A percentile compares a stretch with the other conserved stretches of the same genome.
Evolutionary conservation across 2,888 invertebrate species (phyloP).

Genomic region (Halictus ligatus): DNA sequence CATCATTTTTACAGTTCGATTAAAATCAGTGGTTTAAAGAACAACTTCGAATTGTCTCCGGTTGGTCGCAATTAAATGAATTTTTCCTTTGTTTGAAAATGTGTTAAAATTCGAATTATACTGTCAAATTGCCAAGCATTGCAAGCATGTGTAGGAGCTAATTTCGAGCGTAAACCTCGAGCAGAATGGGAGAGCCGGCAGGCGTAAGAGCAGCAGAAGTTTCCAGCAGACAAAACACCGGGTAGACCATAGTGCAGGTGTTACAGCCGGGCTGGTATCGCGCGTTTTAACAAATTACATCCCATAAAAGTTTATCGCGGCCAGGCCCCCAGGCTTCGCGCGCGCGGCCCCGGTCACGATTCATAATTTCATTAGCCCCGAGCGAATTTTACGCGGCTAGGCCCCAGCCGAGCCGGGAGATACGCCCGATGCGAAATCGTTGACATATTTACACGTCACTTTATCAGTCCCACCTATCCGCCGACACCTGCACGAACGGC

Average conservation of each 20-base stretch:
- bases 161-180: not conserved
- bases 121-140: no score
- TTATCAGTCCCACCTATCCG: slow-evolving; percentile 61
- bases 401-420: slow-evolving; percentile 11
- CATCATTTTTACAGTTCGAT: no score
- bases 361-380: slow-evolving; percentile 51
- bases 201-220: not conserved
- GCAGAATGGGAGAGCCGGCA: not conserved
- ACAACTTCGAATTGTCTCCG: no score
- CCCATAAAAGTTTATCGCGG: slow-evolving; percentile 23
- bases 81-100: no score
- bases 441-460: slow-evolving; percentile 67
- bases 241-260: not conserved
- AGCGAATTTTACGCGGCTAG: slow-evolving; percentile 13
- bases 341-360: slow-evolving; percentile 19
- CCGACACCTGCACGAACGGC: slow-evolving; percentile 54
- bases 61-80: no score
- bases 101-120: no score
- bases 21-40: no score
- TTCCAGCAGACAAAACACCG: not conserved
- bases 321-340: slow-evolving; percentile 7
- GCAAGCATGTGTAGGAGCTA: no score
- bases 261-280: not conserved
- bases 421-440: slow-evolving; percentile 60
- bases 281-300: slow-evolving; percentile 12